These are phyloP conservation scores for Passerina amoena DNA, from an alignment of 2,113 vertebrate species.

Conservation along the genomic window DNA sequence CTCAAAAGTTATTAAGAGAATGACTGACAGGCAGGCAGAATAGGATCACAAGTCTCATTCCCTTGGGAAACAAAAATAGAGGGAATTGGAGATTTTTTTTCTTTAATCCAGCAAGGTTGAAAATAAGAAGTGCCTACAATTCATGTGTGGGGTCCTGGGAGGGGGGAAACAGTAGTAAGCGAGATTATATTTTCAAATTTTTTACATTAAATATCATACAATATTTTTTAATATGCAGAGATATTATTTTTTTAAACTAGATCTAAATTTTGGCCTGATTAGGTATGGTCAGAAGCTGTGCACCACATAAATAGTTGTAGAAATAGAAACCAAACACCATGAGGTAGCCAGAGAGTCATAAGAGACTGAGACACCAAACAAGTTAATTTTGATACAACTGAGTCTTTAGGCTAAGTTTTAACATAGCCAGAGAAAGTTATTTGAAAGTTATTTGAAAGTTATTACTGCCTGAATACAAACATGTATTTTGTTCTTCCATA, in stretches of 20 bases:
- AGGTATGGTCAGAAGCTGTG: not conserved
- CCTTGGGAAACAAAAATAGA: not conserved
- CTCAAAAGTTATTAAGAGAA: slow-evolving; percentile 17
- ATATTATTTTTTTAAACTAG: not conserved
- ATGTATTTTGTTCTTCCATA: not conserved
- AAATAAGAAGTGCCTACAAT: not conserved
- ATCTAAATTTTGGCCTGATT: not conserved
- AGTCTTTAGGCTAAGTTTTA: not conserved
- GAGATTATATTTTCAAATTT: not conserved
- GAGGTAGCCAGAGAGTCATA: not conserved
- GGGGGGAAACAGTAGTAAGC: not conserved
- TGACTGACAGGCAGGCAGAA: slow-evolving; percentile 5
- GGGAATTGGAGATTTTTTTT: not conserved
- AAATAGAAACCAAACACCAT: not conserved
- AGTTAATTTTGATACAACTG: not conserved
- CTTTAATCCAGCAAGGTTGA: not conserved
- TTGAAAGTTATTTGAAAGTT: not conserved
- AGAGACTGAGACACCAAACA: not conserved
- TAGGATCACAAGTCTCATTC: not conserved
- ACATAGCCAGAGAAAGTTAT: not conserved
- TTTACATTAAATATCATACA: not conserved
- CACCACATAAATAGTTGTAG: not conserved
- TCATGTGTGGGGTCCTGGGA: not conserved
- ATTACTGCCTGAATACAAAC: not conserved
- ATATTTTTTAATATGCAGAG: not conserved